Conservation (phyloP, 2,113 vertebrate genomes). For the Syngnathus typhle region DNA sequence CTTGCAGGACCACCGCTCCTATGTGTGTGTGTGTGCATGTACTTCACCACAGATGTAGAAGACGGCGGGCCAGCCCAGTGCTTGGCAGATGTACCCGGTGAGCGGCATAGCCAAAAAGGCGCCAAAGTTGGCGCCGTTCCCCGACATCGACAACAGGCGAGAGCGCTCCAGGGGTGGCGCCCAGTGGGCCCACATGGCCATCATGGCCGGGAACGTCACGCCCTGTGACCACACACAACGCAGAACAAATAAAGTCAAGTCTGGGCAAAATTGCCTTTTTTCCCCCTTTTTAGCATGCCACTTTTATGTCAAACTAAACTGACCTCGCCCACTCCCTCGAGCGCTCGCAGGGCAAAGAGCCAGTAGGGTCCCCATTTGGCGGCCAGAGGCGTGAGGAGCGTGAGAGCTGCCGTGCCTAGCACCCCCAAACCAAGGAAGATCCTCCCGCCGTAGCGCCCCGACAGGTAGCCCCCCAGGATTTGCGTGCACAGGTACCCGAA, state of each 20-base stretch:
- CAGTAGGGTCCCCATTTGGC: conserved; percentile 65
- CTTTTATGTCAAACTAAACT: neutral
- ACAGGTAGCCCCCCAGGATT: conserved; percentile 78
- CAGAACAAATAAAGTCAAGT: too few species aligned
- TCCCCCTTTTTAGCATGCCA: too few species aligned
- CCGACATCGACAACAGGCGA: conserved; percentile 68
- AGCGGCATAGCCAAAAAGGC: conserved; percentile 76
- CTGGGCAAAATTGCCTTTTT: too few species aligned
- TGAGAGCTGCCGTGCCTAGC: conserved; percentile 72
- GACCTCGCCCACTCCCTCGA: conserved; percentile 74
- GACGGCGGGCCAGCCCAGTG: conserved; percentile 77
- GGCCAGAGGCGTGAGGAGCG: conserved; percentile 73
- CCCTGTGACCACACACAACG: conserved; percentile 50
- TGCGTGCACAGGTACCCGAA: conserved; percentile 80
- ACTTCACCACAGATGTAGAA: conserved; percentile 80
- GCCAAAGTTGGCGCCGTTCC: conserved; percentile 72
- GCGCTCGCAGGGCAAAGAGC: conserved; percentile 65
- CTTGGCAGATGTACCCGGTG: conserved; percentile 72
- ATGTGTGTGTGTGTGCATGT: neutral
- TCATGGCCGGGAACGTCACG: conserved; percentile 73
- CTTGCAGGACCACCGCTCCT: neutral
- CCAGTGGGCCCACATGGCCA: conserved; percentile 80
- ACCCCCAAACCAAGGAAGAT: conserved; percentile 74
- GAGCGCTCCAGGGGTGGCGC: conserved; percentile 76
- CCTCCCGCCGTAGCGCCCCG: conserved; percentile 73